Evolutionary conservation across 2,797 vertebrate species (phyloP).

Genomic region (Enteromius unitaeniatus): DNA sequence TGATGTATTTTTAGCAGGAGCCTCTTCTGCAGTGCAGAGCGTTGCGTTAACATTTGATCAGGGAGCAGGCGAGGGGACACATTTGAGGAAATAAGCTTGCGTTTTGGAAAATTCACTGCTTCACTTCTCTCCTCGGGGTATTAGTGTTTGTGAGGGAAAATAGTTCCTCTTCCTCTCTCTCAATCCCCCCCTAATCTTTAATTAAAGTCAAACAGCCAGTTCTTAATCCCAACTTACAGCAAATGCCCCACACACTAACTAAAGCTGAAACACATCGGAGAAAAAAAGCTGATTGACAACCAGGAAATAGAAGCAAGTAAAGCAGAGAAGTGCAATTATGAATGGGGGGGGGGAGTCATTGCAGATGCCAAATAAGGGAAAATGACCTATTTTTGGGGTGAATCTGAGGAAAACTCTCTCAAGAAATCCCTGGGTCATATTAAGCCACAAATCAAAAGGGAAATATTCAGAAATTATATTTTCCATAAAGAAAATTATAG

Average conservation of each 20-base stretch:
- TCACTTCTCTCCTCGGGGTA: slow-evolving; percentile 42
- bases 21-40: slow-evolving; percentile 64
- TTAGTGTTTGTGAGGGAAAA: slow-evolving; percentile 55
- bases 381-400: not conserved
- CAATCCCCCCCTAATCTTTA: slow-evolving; percentile 52
- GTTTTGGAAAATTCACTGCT: slow-evolving; percentile 41
- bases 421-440: not conserved
- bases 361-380: not conserved
- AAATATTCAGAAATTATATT: not conserved
- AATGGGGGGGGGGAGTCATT: not conserved
- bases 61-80: slow-evolving; percentile 47
- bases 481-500: not conserved
- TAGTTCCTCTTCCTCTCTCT: slow-evolving; percentile 24
- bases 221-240: slow-evolving; percentile 55
- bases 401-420: not conserved
- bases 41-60: slow-evolving; percentile 71
- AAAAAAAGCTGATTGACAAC: slow-evolving; percentile 21
- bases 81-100: slow-evolving; percentile 45
- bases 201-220: slow-evolving; percentile 60
- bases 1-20: slow-evolving; percentile 22
- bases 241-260: slow-evolving; percentile 17
- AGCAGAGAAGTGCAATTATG: slow-evolving; percentile 18
- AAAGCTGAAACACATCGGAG: slow-evolving; percentile 31
- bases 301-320: slow-evolving; percentile 27
- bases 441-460: not conserved